These are phyloP conservation scores for Chironomus tepperi DNA, from an alignment of 1,140 invertebrate genomes.

Conservation along the genomic window DNA sequence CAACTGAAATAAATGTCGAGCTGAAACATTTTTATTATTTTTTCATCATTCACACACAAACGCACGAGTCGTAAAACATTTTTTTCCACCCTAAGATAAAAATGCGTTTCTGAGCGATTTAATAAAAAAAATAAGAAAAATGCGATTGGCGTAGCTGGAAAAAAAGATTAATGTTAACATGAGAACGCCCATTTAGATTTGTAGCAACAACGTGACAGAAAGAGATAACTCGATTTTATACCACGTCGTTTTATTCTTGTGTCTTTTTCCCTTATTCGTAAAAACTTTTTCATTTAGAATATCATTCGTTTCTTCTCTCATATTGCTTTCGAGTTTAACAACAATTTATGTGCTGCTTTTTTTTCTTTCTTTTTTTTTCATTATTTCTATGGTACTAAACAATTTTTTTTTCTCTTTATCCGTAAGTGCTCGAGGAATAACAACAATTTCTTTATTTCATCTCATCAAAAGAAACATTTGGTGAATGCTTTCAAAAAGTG, in stretches of 20 bases:
- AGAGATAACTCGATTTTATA: conserved; percentile 8
- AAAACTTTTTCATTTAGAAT: background rate
- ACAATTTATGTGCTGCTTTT: no score
- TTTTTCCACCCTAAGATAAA: background rate
- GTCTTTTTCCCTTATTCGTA: background rate
- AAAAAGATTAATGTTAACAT: background rate
- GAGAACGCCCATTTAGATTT: background rate
- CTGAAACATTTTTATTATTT: no score
- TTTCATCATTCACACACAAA: no score
- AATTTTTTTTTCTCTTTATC: no score
- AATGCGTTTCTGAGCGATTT: background rate
- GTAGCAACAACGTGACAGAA: background rate
- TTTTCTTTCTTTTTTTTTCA: background rate
- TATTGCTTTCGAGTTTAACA: no score
- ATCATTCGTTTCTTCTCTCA: background rate
- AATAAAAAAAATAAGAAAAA: background rate
- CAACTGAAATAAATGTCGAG: no score
- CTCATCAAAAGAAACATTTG: background rate
- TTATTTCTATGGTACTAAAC: no score
- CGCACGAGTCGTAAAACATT: no score
- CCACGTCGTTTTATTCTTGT: background rate
- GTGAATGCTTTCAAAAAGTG: background rate
- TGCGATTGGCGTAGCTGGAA: conserved; percentile 5
- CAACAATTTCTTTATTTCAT: no score
- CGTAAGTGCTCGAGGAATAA: no score